These are phyloP conservation scores for Frankliniella intonsa DNA, from an alignment of 2,888 invertebrate genomes.

Conservation along the genomic window DNA sequence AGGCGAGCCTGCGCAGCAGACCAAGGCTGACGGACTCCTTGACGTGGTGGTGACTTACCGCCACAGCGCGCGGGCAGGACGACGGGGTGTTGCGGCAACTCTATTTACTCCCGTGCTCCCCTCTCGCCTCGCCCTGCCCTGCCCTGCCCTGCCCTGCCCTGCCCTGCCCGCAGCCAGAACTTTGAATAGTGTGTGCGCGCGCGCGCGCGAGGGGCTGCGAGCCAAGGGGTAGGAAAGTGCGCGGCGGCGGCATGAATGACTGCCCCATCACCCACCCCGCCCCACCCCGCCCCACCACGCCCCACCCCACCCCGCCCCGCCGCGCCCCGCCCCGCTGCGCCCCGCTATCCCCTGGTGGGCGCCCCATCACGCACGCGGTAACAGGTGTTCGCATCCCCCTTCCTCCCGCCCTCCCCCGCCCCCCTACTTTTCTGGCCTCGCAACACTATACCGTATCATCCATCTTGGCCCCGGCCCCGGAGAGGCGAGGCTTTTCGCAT, in stretches of 20 bases:
- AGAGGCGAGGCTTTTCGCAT: background rate
- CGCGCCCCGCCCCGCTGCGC: background rate
- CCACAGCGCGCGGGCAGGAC: too few relatives aligned
- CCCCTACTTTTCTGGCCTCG: background rate
- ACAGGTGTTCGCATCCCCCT: background rate
- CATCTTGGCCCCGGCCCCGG: background rate
- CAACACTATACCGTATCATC: background rate
- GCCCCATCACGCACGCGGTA: slow-evolving; percentile 17
- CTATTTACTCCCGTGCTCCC: background rate
- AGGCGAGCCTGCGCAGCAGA: too few relatives aligned
- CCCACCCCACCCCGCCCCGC: background rate
- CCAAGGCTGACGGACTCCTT: too few relatives aligned
- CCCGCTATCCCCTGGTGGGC: background rate
- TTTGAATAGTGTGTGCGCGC: background rate
- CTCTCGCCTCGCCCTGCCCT: background rate
- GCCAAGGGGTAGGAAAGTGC: background rate
- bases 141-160: background rate
- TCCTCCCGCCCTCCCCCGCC: background rate
- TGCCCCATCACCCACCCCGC: background rate
- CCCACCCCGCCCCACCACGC: background rate
- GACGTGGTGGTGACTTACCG: too few relatives aligned
- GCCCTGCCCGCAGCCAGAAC: background rate
- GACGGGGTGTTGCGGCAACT: background rate
- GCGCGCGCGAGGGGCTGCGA: background rate
- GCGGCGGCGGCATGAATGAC: background rate